Base-by-base conservation (phyloP, 1,140 invertebrate species). In the Drosophila baimaii region DNA sequence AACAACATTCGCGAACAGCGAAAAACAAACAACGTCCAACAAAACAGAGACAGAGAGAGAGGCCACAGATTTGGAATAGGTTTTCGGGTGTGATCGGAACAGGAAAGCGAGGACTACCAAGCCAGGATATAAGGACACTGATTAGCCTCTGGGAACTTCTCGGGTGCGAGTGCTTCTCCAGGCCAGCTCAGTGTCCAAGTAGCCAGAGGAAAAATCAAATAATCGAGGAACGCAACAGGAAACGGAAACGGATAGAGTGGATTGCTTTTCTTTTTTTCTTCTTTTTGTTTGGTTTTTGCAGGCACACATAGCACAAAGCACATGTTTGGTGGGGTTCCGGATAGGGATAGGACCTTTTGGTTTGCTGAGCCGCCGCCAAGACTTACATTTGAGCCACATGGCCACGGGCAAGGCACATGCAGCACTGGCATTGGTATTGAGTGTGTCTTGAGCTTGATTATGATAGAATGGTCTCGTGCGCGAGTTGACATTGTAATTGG, bases 311-410 rank as follows among this genome's bases (percentile, higher is more conserved):
- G 62, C 71, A 66, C 71, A 74, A 61, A 62, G 71, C 64, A 71
- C 33, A 71, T 69, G 62, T 70, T 56, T 46, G 31, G 21, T 41
- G 46, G 62, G 25, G 25, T 52, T 52, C 19, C 21, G 57, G 62
- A 43, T 57, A 43, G 39, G 46, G 63, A 51, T 65, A 19, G 54
- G 62, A 56, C 31, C 31, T 55, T 23, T 49, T 8, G 73, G 55
- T 66, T 54, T 64, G 37, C 23, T 77, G 66, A 72, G 82, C 85
- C 76, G 81, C 86, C 81, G 81, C 90, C 79, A 89, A 91, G 85
- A 91, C 90, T 91, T 91, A 91, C 90, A 89, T 91, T 91, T 91
- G 66, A 89, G 88, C 90, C 90, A 91, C 81, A 85, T 74, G 77
- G 72, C 74, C 85, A 68, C 76, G 64, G 90, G 83, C 70, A 78